Evolutionary conservation across 2,113 vertebrate species (phyloP), one percentile per base, ranked within the genome.

Genomic region (Mugil cephalus): DNA sequence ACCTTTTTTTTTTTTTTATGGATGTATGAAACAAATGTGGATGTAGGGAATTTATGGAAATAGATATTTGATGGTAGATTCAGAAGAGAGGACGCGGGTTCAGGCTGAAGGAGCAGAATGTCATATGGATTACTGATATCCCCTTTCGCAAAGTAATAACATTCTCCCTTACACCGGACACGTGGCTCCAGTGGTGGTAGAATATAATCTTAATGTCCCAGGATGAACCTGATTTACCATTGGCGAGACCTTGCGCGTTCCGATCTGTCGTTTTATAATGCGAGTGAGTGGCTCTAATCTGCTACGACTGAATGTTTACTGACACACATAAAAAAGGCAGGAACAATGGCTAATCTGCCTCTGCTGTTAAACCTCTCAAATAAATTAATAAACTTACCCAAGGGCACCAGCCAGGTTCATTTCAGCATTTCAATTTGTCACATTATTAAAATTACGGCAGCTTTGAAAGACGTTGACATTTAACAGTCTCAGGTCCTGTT

Each of bases 281-380:
- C 14, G 35, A 54, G n/a, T 36, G 30, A 59, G 13, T 75, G 35
- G 64, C 47, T 34, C 35, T 60, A 54, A 68, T 85, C 55, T 34
- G 40, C 30, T 59, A 15, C 43, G 58, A 54, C 14, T 54, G 17
- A 61, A 56, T 47, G 34, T 64, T 18, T 63, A 34, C 63, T 40
- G 24, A 14, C 51, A 42, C 50, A 40, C 18, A 39, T 51, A 47
- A 2, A 63, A 55, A 38, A 60, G 14, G 21, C 24, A 38, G 7
- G 35, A 59, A 58, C 43, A 47, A 54, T 61, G 42, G 15, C 35
- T 66, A 61, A 51, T 67, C 21, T 58, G 8, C 11, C 51, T 63
- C 24, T 18, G 14, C 40, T 38, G 0, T 1, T 30, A 59, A 64
- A 35, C 46, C n/a, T 54, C 18, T 13, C 17, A 30, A 66, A 66